Percentiles rank a stretch among this genome's conserved stretches.
Conservation (phyloP, 2,888 invertebrate genomes). For the Acronicta leporina region DNA sequence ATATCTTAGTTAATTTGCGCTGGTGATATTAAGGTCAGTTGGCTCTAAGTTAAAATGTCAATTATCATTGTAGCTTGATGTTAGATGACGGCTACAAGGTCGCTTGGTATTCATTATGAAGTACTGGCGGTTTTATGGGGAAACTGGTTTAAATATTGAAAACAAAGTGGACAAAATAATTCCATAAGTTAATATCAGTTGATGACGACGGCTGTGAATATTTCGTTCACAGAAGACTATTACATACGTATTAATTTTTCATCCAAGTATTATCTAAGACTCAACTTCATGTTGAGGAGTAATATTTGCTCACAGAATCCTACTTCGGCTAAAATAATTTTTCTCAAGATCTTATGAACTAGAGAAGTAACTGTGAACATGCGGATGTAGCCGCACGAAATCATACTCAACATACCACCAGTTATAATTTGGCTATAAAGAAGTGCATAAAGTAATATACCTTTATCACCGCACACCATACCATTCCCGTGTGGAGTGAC, state of each 20-base stretch:
- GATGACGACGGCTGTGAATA: neutral
- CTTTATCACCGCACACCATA: constrained; percentile 47
- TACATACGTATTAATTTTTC: constrained; percentile 13
- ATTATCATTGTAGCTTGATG: constrained; percentile 15
- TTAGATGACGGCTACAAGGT: constrained; percentile 25
- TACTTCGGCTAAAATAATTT: constrained; percentile 8
- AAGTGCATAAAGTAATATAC: constrained; percentile 39
- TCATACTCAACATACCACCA: constrained; percentile 35
- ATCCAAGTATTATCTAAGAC: constrained; percentile 11
- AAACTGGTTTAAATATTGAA: no score
- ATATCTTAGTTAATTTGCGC: constrained; percentile 24
- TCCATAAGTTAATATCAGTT: no score
- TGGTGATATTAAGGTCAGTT: constrained; percentile 23
- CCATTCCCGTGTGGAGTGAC: constrained; percentile 60
- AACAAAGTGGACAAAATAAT: no score
- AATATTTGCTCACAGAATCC: constrained; percentile 4
- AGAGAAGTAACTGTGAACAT: constrained; percentile 25
- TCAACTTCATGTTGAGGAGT: constrained; percentile 13
- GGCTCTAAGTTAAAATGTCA: constrained; percentile 9
- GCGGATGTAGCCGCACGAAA: constrained; percentile 30
- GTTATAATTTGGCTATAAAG: constrained; percentile 36
- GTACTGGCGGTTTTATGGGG: constrained; percentile 5
- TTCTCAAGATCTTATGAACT: constrained; percentile 18
- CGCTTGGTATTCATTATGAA: constrained; percentile 3
- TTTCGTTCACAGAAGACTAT: constrained; percentile 22